Percentiles rank a stretch among this genome's conserved stretches.
Evolutionary conservation across 1,140 invertebrate species (phyloP).

Genomic region (Habropoda laboriosa): DNA sequence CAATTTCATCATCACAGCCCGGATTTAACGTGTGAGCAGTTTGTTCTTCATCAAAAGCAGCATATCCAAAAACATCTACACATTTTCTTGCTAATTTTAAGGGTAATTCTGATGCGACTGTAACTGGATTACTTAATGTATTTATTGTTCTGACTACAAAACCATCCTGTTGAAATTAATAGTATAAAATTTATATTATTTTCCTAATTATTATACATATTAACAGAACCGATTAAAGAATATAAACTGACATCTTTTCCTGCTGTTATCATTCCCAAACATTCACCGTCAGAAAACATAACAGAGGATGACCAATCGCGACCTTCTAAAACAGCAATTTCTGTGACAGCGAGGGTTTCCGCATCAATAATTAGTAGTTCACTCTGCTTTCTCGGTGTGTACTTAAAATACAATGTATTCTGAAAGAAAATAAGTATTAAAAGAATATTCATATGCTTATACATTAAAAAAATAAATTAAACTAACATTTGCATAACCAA

Average conservation of each 20-base stretch:
- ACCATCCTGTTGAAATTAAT: slow-evolving; percentile 85
- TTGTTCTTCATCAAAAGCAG: slow-evolving; percentile 87
- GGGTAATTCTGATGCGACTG: slow-evolving; percentile 86
- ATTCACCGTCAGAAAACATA: slow-evolving; percentile 93
- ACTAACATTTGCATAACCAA: slow-evolving; percentile 92
- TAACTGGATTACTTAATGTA: slow-evolving; percentile 84
- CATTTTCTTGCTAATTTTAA: slow-evolving; percentile 91
- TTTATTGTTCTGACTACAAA: slow-evolving; percentile 91
- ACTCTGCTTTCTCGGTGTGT: slow-evolving; percentile 82
- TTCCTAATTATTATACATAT: slow-evolving; percentile 28
- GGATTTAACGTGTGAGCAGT: slow-evolving; percentile 80
- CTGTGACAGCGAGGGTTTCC: slow-evolving; percentile 83
- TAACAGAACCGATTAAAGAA: slow-evolving; percentile 27
- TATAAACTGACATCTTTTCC: slow-evolving; percentile 87
- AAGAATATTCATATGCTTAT: neutral
- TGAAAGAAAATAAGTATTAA: slow-evolving; percentile 64
- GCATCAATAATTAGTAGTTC: slow-evolving; percentile 85
- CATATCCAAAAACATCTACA: slow-evolving; percentile 88
- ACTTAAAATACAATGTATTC: slow-evolving; percentile 84
- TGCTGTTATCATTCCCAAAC: slow-evolving; percentile 90
- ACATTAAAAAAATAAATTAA: slow-evolving; percentile 78
- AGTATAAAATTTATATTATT: slow-evolving; percentile 4
- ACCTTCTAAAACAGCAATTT: slow-evolving; percentile 85
- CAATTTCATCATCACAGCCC: slow-evolving; percentile 87
- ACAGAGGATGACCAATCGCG: slow-evolving; percentile 85